Base-by-base conservation (phyloP, 2,113 vertebrate species). In the Rhegmatorhina hoffmannsi region DNA sequence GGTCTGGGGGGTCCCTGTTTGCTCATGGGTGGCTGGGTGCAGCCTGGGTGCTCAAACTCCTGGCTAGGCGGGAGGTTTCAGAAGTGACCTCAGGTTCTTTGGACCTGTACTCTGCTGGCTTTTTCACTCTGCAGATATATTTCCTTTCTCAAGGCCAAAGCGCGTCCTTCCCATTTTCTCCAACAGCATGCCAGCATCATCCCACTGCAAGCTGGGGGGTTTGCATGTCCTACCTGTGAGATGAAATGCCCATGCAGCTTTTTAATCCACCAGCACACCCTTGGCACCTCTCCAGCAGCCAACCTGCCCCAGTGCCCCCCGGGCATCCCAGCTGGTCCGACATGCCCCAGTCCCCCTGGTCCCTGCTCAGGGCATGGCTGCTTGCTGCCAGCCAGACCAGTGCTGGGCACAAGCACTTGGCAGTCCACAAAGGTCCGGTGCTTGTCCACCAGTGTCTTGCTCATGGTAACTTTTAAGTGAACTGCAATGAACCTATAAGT, bases 401-500 rank as follows among this genome's bases (percentile, higher is more conserved):
- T 3, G 3, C 78, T 3, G 15, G 76, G 38, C 46, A 20, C 0
- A 0, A 52, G 53, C n/a, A 1, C 64, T 6, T 15, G 12, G 56
- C 64, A 70, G 69, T 70, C 53, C n/a, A 3, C 16, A 2, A 11
- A 80, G 44, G 58, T 63, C 31, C 0, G 1, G 24, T 10, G 40
- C 87, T 66, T 85, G 67, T 72, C 58, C 90, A 91, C n/a, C 85
- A 53, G 40, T 58, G 66, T 64, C 88, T 82, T 47, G 58, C 81
- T 94, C 75, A n/a, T 26, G 6, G 10, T 81, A 95, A 93, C 94
- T 96, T 52, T 16, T 90, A 92, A 96, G 93, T 68, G 94, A 97
- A 96, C 97, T 96, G 95, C 94, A 95, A 53, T 81, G 89, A 97
- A 96, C 97, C 95, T 86, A 96, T 98, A 97, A 98, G 97, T 98